phyloP scores from a whole-genome alignment of 64 coral and sea anemone genomes.

The Platygyra sinensis region DNA sequence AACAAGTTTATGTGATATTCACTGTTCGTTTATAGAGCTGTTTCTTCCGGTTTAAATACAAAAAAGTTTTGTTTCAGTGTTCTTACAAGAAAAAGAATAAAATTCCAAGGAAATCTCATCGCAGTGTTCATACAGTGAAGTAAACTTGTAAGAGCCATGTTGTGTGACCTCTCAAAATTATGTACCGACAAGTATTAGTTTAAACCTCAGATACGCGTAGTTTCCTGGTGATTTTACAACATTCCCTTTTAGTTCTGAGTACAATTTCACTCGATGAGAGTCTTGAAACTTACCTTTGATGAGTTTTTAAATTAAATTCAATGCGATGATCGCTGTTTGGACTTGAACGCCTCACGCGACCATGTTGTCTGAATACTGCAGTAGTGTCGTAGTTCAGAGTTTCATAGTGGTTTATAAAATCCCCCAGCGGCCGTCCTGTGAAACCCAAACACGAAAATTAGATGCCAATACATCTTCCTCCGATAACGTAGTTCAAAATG shows the following conservation, averaged over 20 bases:
- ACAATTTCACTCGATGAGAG: not conserved
- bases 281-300: constrained; percentile 63
- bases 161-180: not conserved
- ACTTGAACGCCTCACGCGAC: constrained; percentile 70
- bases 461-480: not conserved
- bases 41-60: not conserved
- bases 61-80: not conserved
- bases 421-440: constrained; percentile 64
- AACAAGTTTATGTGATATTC: too few relatives aligned
- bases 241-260: not conserved
- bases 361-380: constrained; percentile 57
- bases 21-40: too few relatives aligned
- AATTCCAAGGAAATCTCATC: not conserved
- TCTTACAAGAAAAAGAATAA: not conserved
- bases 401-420: constrained; percentile 79
- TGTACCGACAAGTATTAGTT: not conserved
- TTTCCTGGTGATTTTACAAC: not conserved
- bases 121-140: not conserved
- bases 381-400: constrained; percentile 72
- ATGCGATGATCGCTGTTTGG: constrained; percentile 30
- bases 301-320: constrained; percentile 73
- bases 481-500: not conserved
- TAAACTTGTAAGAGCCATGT: not conserved
- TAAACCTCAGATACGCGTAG: not conserved
- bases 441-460: constrained; percentile 28